Base-by-base conservation (phyloP, 2,113 vertebrate species). In the Onychostruthus taczanowskii region DNA sequence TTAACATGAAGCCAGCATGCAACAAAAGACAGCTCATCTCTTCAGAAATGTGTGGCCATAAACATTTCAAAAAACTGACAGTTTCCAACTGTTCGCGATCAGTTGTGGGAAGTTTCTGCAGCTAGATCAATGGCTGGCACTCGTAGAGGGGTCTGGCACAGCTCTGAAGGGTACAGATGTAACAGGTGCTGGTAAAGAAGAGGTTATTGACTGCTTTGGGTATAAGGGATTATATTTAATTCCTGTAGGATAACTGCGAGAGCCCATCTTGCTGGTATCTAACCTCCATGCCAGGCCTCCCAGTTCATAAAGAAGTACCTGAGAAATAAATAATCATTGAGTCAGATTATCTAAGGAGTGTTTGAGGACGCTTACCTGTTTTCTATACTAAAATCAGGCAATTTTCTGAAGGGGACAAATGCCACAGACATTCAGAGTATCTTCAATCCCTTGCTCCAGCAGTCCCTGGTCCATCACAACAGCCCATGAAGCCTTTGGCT, bases 1-100 rank as follows among this genome's bases (percentile, higher is more conserved):
- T 90, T 89, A 90, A 93, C 86, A 76, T 70, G 76, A 86, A 94
- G 87, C 77, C 89, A 94, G 84, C 41, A 55, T 15, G 58, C 52
- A 74, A 84, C 26, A 94, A 41, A 61, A 87, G 73, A 84, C 72
- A 77, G 68, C 30, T 75, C 56, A 78, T 72, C 77, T 88, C 86
- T 67, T 59, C 76, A 86, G 76, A 90, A 90, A 77, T 21, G 52
- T 63, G 64, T 5, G 22, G 50, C 56, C 61, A 74, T 64, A 86
- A 86, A 76, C 39, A 35, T 84, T 90, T 82, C 3, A 7, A 84
- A 89, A 89, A 92, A 92, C 69, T 67, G 72, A 77, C 59, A 41
- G 61, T 64, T 94, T 84, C 77, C 62, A 84, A 27, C 52, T 56
- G 56, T 27, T 68, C 56, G 44, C 0, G 0, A 41, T 78, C 7